These are phyloP conservation scores for Drosophila repleta DNA, from an alignment of 1,140 invertebrate species.

Conservation along the genomic window DNA sequence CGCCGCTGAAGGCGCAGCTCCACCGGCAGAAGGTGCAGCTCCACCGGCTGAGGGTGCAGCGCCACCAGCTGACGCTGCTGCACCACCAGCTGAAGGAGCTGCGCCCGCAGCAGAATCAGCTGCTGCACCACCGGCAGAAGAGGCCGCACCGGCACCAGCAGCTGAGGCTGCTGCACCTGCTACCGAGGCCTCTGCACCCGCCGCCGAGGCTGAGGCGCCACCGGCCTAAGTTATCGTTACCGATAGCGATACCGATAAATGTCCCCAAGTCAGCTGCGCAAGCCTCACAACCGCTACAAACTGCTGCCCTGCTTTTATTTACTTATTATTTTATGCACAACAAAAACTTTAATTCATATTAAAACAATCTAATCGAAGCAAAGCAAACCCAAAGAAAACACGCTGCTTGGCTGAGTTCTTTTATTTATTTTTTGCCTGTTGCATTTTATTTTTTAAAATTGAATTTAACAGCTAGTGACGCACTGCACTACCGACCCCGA, in stretches of 20 bases:
- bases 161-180: conserved; percentile 37
- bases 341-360: conserved; percentile 35
- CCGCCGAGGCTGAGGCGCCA: conserved; percentile 78
- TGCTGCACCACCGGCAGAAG: conserved; percentile 47
- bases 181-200: conserved; percentile 46
- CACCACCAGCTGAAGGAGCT: conserved; percentile 73
- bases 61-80: conserved; percentile 53
- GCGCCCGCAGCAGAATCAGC: conserved; percentile 74
- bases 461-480: conserved; percentile 63
- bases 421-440: conserved; percentile 38
- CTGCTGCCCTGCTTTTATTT: conserved; percentile 71
- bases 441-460: conserved; percentile 45
- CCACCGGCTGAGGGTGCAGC: conserved; percentile 69
- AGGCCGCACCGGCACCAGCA: conserved; percentile 36
- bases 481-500: conserved; percentile 64
- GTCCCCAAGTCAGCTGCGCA: conserved; percentile 28
- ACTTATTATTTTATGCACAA: conserved; percentile 47
- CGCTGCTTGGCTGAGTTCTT: conserved; percentile 31
- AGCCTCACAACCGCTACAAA: conserved; percentile 52
- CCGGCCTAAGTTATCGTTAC: conserved; percentile 62
- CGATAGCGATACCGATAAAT: neutral
- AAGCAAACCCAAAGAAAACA: conserved; percentile 68
- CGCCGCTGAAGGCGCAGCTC: conserved; percentile 75
- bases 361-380: conserved; percentile 59
- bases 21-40: conserved; percentile 73